Base-by-base conservation (phyloP, 2,888 invertebrate species). In the Aricia artaxerxes region DNA sequence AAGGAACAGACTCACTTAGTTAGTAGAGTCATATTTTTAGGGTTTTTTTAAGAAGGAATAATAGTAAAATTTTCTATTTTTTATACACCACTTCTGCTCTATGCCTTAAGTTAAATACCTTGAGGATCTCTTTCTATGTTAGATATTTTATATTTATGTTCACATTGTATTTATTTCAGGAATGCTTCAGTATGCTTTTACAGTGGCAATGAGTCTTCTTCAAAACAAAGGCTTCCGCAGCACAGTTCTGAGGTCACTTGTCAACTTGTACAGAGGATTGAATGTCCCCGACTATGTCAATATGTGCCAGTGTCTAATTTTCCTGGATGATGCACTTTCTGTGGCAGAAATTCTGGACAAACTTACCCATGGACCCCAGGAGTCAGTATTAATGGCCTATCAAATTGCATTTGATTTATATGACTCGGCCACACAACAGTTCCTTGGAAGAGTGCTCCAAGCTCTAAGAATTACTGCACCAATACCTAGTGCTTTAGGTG, bases 391-490 rank as follows among this genome's bases (percentile, higher is more conserved):
- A 69, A 99, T 99, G 98, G 99, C 99, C 0, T 99, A 99, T 92
- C 99, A 99, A 94, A 99, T 99, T 85, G 99, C 97, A 0, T 99
- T 99, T 93, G 99, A 99, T 95, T 95, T 99, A 84, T 99, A 99
- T 88, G 99, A 99, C 90, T 99, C 99, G 72, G 99, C 99, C 0
- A 99, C 99, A 1, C 99, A 99, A 91, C 99, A 99, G 89, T 99
- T 99, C 90, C 95, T 99, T 78, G 97, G 97, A 11, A 96, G 97
- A 84, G 98, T 99, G 11, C 91, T 98, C 82, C 97, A 97, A 88
- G 97, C 98, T 31, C 92, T 99, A 7, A 95, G 97, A 85, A 96
- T 96, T 77, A 97, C 97, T 24, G 97, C 98, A 38, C 98, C 98
- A 0, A 96, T 97, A 81, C 97, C 98, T 5, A 95, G 96, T 80